Base-by-base conservation (phyloP, 2,888 invertebrate species). In the Diogma glabrata region DNA sequence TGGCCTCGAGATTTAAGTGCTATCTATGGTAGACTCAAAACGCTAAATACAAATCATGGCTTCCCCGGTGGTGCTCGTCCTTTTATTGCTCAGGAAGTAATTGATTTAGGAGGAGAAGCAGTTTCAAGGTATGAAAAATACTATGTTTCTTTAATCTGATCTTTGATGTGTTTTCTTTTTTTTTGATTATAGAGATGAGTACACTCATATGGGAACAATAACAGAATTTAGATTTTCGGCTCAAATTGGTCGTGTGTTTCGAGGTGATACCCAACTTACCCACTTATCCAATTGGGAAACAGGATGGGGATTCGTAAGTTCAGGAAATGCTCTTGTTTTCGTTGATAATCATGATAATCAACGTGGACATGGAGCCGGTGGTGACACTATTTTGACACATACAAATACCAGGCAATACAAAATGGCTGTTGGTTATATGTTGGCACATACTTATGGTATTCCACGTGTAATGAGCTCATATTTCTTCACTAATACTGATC, bases 301-400 rank as follows among this genome's bases (percentile, higher is more conserved):
- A 1, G 70, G 60, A 8, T 87, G 87, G 87, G 77, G 75, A 16
- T 74, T 88, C 24, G 60, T 84, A 1, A 71, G 76, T 17, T 75
- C 75, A 0, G 63, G 61, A 0, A 75, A 79, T 54, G 77, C 87
- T 3, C 61, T 91, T 0, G 79, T 84, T 14, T 91, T 92, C 63
- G 78, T 92, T 49, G 92, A 92, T 63, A 94, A 94, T 68, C 93
- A 94, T 62, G 94, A 94, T 65, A 90, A 87, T 62, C 91, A 92
- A 65, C 76, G 93, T 60, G 84, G 83, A 5, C 79, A 82, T 56
- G 81, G 81, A 48, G 81, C 77, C 46, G 72, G 70, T 7, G 77
- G 76, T 46, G 74, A 71, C 7, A 61, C 67, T 48, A 77, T 86
- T 47, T 70, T 88, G 4, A 87, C 82, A 3, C 79, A 86, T 67